phyloP scores from a whole-genome alignment of 37 sponge, comb jelly and placozoan genomes.

The Ephydatia muelleri region DNA sequence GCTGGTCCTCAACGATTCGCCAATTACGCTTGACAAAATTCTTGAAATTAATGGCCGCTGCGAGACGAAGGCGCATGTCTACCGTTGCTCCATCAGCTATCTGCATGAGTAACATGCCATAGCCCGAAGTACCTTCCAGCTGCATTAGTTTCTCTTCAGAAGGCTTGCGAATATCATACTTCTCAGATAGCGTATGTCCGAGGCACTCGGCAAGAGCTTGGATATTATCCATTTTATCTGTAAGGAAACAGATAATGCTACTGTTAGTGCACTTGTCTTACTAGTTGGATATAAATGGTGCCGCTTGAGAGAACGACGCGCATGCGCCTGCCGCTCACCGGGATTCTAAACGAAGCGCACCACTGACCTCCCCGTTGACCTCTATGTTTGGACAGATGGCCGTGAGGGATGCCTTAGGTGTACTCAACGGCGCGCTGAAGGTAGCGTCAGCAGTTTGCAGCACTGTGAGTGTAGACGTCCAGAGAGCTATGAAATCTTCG shows the following conservation, averaged over 20 bases:
- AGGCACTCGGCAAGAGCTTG: constrained; percentile 78
- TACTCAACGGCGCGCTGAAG: constrained; percentile 25
- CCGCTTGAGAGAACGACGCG: not conserved
- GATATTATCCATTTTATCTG: constrained; percentile 40
- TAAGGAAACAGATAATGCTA: not conserved
- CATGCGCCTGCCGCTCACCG: constrained; percentile 6
- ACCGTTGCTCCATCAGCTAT: constrained; percentile 52
- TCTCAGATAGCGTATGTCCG: constrained; percentile 73
- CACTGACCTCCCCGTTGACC: not conserved
- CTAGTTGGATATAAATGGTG: not conserved
- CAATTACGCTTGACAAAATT: constrained; percentile 94
- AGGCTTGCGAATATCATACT: constrained; percentile 65
- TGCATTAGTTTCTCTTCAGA: constrained; percentile 87
- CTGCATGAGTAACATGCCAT: constrained; percentile 84
- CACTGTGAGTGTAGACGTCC: constrained; percentile 7
- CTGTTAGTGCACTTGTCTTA: not conserved
- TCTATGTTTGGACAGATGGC: constrained; percentile 4
- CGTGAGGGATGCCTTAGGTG: constrained; percentile 12
- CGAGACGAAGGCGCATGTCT: constrained; percentile 56
- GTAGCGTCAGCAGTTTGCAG: constrained; percentile 22
- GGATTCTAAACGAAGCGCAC: constrained; percentile 27
- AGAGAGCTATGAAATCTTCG: constrained; percentile 1
- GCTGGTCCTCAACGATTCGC: constrained; percentile 65
- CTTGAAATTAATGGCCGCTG: constrained; percentile 94
- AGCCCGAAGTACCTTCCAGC: constrained; percentile 80